These are phyloP conservation scores for Aleiodes leptofemur DNA, from an alignment of 2,888 invertebrate genomes.

Conservation along the genomic window DNA sequence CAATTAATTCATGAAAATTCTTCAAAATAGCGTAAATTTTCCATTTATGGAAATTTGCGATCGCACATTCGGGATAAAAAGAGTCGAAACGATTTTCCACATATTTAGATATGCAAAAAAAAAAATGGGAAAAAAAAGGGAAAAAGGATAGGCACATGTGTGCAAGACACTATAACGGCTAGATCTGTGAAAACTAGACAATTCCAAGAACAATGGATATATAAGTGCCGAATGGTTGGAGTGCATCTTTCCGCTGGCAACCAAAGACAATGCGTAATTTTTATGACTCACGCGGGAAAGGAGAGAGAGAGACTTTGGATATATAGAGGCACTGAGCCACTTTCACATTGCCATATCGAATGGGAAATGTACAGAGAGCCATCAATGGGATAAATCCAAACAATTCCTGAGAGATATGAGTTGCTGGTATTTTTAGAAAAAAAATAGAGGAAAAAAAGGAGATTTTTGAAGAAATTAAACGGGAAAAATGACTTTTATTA, in stretches of 20 bases:
- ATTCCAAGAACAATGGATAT: conserved; percentile 47
- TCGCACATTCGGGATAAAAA: neutral
- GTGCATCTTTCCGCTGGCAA: conserved; percentile 61
- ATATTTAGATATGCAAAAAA: conserved; percentile 28
- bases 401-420: neutral
- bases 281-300: conserved; percentile 57
- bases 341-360: conserved; percentile 44
- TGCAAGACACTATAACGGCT: conserved; percentile 40
- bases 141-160: neutral
- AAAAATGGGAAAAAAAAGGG: no score
- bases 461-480: no score
- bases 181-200: conserved; percentile 41
- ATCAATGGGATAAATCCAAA: neutral
- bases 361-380: conserved; percentile 20
- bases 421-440: neutral
- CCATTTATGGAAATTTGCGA: no score
- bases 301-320: conserved; percentile 53
- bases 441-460: neutral
- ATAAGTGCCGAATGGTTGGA: conserved; percentile 46
- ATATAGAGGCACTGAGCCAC: conserved; percentile 42
- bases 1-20: neutral
- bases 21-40: no score
- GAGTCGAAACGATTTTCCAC: conserved; percentile 21
- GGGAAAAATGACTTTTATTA: no score
- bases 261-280: conserved; percentile 65